Conservation (phyloP, 2,888 invertebrate species). For the Agapetus fuscipes region DNA sequence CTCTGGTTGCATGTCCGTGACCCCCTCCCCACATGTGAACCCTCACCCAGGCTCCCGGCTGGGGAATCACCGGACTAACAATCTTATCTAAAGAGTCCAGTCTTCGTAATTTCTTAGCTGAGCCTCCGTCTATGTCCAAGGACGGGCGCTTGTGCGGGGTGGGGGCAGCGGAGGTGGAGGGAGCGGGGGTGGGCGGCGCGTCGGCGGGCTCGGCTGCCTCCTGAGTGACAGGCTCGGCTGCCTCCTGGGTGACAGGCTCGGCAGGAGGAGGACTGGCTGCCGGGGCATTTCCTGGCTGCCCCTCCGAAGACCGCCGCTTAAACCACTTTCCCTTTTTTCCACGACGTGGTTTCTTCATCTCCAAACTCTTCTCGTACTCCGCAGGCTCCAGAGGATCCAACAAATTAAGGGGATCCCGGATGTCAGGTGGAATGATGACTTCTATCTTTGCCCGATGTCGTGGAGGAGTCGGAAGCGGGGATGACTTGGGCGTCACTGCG, state of each 20-base stretch:
- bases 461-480: constrained; percentile 79
- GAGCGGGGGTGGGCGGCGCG: constrained; percentile 23
- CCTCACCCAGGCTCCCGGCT: constrained; percentile 78
- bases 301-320: constrained; percentile 41
- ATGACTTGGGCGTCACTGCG: constrained; percentile 86
- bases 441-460: constrained; percentile 73
- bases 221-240: constrained; percentile 25
- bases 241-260: constrained; percentile 30
- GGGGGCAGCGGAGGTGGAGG: constrained; percentile 26
- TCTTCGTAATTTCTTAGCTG: constrained; percentile 50
- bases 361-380: constrained; percentile 70
- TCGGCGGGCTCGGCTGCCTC: constrained; percentile 22
- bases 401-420: constrained; percentile 84
- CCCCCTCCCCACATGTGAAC: constrained; percentile 30
- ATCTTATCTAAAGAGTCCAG: constrained; percentile 77
- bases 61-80: constrained; percentile 85
- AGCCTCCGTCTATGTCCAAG: constrained; percentile 47
- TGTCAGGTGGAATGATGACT: constrained; percentile 87
- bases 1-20: constrained; percentile 32
- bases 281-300: constrained; percentile 26
- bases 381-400: constrained; percentile 70
- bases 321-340: constrained; percentile 27
- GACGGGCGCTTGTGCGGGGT: constrained; percentile 36
- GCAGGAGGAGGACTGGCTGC: constrained; percentile 14
- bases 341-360: constrained; percentile 38